These are phyloP conservation scores for Phrynosoma platyrhinos DNA, from an alignment of 2,113 vertebrate genomes.

Conservation along the genomic window DNA sequence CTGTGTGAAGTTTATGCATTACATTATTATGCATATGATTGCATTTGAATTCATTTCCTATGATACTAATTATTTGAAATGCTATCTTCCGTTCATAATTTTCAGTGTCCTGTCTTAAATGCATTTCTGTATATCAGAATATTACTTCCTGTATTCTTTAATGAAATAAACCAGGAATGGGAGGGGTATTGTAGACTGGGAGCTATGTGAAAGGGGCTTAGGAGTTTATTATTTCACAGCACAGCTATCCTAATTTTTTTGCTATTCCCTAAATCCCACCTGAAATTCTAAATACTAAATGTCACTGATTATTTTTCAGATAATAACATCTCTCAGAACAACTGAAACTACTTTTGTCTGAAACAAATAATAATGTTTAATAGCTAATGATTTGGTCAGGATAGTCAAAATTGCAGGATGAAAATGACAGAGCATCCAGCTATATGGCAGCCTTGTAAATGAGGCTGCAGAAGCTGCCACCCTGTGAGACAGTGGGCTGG, in stretches of 20 bases:
- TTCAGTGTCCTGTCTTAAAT: not conserved
- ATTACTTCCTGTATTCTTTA: not conserved
- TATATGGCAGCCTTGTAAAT: not conserved
- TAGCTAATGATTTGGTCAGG: not conserved
- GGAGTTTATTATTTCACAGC: not conserved
- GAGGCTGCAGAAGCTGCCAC: not conserved
- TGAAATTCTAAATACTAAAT: not conserved
- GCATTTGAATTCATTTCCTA: slow-evolving; percentile 6
- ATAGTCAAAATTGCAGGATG: not conserved
- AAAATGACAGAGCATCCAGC: not conserved
- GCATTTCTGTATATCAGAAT: not conserved
- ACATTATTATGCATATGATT: slow-evolving; percentile 1
- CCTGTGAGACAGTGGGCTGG: too few relatives aligned
- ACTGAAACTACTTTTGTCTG: not conserved
- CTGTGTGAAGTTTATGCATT: not conserved
- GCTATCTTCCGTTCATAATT: not conserved
- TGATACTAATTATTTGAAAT: slow-evolving; percentile 11
- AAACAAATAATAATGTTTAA: not conserved
- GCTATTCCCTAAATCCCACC: not conserved
- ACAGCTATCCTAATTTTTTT: not conserved
- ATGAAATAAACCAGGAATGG: not conserved
- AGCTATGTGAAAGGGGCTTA: not conserved
- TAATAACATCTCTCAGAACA: not conserved
- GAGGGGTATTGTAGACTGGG: not conserved
- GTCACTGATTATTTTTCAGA: not conserved